Evolutionary conservation across 92 coral and sea anemone species (phyloP).

Genomic region (Siderastrea radians): DNA sequence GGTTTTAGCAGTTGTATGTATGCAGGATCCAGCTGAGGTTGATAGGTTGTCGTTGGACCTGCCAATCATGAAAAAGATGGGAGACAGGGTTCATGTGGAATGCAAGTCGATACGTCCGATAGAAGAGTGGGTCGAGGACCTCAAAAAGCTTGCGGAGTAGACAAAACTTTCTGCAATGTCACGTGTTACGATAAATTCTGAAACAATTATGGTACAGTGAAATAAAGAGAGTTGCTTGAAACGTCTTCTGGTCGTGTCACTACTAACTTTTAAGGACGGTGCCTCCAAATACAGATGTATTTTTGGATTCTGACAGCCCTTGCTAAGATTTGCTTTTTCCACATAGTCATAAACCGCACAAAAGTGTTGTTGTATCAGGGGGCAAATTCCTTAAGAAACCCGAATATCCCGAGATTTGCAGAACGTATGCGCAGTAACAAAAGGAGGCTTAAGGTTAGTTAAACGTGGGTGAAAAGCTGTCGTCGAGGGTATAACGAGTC

Average conservation of each 20-base stretch:
- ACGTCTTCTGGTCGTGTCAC: background rate
- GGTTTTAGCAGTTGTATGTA: slow-evolving; percentile 61
- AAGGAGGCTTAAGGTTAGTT: background rate
- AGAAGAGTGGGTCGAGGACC: slow-evolving; percentile 55
- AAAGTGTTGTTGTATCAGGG: too few species aligned
- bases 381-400: too few species aligned
- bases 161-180: background rate
- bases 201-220: background rate
- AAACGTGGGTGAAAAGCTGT: too few species aligned
- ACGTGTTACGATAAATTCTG: background rate
- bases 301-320: too few species aligned
- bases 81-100: slow-evolving; percentile 52
- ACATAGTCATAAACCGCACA: too few species aligned
- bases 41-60: slow-evolving; percentile 63
- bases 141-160: slow-evolving; percentile 51
- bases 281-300: background rate
- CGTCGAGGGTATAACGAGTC: too few species aligned
- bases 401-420: too few species aligned
- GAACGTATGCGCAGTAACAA: too few species aligned
- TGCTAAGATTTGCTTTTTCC: too few species aligned
- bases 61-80: slow-evolving; percentile 71
- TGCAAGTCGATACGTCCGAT: slow-evolving; percentile 66
- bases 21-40: slow-evolving; percentile 53
- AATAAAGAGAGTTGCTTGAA: background rate
- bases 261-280: background rate